phyloP scores from a whole-genome alignment of 1,140 invertebrate species.

The Solenopsis invicta region DNA sequence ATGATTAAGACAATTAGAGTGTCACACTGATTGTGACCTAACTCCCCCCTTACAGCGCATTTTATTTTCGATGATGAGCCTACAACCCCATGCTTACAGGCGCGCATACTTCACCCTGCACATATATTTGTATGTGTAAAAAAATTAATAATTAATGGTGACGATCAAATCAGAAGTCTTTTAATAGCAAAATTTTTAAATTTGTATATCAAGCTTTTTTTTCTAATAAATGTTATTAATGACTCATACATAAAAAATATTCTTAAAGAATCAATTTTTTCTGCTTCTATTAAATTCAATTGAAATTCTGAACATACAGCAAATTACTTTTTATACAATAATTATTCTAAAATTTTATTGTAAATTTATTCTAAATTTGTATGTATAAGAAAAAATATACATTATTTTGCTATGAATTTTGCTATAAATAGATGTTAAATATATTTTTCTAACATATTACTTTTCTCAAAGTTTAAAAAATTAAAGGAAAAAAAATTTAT shows the following conservation, averaged over 20 bases:
- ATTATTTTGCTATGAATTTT: background rate
- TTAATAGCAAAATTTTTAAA: background rate
- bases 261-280: background rate
- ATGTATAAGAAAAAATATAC: conserved; percentile 4
- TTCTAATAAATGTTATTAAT: conserved; percentile 2
- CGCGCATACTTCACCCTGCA: conserved; percentile 75
- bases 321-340: background rate
- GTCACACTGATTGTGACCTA: conserved; percentile 78
- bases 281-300: conserved; percentile 19
- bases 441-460: background rate
- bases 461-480: background rate
- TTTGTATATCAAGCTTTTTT: background rate
- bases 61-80: conserved; percentile 79
- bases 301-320: background rate
- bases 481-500: background rate
- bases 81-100: conserved; percentile 85
- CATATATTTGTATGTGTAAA: conserved; percentile 53
- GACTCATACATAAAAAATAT: background rate
- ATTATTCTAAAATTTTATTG: background rate
- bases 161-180: conserved; percentile 26
- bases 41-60: conserved; percentile 79
- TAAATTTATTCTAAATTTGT: background rate
- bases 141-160: conserved; percentile 10
- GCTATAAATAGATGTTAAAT: background rate
- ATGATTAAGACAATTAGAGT: conserved; percentile 73